phyloP scores from a whole-genome alignment of 2,113 vertebrate genomes.

The Balaeniceps rex region DNA sequence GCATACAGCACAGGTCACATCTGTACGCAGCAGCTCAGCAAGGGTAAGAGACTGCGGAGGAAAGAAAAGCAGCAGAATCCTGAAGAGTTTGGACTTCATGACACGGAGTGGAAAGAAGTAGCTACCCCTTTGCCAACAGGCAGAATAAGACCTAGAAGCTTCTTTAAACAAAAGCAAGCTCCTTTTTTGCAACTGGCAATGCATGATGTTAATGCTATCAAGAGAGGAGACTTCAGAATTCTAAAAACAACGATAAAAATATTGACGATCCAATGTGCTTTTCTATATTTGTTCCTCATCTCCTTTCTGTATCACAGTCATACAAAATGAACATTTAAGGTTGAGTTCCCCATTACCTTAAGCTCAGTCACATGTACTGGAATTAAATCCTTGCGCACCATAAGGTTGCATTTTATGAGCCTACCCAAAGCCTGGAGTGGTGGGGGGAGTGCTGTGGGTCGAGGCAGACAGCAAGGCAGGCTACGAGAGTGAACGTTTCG shows the following conservation, averaged over 20 bases:
- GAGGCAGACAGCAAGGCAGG: neutral
- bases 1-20: neutral
- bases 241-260: neutral
- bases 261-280: neutral
- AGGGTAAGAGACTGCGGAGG: fast-evolving
- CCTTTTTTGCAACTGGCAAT: neutral
- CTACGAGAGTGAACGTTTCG: neutral
- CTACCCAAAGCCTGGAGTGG: neutral
- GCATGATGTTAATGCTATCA: neutral
- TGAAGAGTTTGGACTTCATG: neutral
- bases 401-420: neutral
- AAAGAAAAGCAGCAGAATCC: neutral
- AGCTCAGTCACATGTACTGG: neutral
- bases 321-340: neutral
- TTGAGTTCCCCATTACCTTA: neutral
- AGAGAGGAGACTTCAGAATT: neutral
- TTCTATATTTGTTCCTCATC: neutral
- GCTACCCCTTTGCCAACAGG: neutral
- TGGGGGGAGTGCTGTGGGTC: neutral
- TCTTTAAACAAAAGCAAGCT: neutral
- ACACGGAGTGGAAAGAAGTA: neutral
- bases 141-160: neutral
- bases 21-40: neutral
- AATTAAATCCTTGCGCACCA: neutral
- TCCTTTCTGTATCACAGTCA: neutral